Evolutionary conservation across 2,888 invertebrate species (phyloP).

Genomic region (Ariolimax columbianus): DNA sequence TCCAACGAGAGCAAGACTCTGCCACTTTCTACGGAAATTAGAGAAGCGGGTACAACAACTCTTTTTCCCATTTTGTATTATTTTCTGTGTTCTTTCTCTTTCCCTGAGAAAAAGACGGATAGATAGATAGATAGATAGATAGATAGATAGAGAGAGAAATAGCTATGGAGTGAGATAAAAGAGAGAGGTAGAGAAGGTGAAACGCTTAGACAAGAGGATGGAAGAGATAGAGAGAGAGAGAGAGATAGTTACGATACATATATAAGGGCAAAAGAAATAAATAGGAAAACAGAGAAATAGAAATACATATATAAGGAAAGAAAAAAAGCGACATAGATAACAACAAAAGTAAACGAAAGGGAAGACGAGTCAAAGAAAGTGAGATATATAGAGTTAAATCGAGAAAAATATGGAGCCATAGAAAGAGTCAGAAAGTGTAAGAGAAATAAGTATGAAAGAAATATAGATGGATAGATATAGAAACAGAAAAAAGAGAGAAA

Average conservation of each 20-base stretch:
- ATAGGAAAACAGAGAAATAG: too few species aligned
- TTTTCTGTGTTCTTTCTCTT: too few species aligned
- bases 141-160: not conserved
- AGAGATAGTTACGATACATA: not conserved
- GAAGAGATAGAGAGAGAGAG: not conserved
- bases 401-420: not conserved
- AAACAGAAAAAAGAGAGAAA: not conserved
- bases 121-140: too few species aligned
- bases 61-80: too few species aligned
- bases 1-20: too few species aligned
- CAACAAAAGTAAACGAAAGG: too few species aligned
- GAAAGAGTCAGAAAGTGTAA: not conserved
- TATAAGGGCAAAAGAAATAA: not conserved
- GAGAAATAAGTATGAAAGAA: not conserved
- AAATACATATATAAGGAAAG: too few species aligned
- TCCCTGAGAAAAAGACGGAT: too few species aligned
- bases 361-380: too few species aligned
- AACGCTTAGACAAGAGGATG: too few species aligned
- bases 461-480: not conserved
- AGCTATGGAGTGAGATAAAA: not conserved
- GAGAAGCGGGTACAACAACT: too few species aligned
- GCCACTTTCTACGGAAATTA: too few species aligned
- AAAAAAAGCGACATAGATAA: slow-evolving; percentile 5
- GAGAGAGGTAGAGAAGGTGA: slow-evolving; percentile 32
- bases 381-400: not conserved